phyloP scores from a whole-genome alignment of 2,888 invertebrate genomes.

The Apotomis betuletana region DNA sequence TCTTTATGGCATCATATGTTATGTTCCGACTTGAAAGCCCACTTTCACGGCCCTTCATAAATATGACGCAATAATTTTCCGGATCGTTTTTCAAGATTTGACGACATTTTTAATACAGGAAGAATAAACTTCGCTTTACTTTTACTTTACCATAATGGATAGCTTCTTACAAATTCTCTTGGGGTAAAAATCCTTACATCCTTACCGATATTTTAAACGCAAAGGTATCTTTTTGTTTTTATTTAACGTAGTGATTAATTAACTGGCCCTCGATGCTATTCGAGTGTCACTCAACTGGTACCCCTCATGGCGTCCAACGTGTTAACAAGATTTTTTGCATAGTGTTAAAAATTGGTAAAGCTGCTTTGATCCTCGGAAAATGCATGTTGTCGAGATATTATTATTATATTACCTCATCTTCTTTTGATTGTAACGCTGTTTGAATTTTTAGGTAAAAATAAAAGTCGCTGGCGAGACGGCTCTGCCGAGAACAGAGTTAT shows the following conservation, averaged over 20 bases:
- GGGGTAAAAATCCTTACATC: background rate
- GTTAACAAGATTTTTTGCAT: too few species aligned
- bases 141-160: constrained; percentile 11
- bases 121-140: constrained; percentile 19
- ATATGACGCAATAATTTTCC: constrained; percentile 62
- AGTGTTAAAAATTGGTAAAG: background rate
- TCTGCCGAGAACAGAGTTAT: constrained; percentile 85
- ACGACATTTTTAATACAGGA: constrained; percentile 33
- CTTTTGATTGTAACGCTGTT: constrained; percentile 36
- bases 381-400: background rate
- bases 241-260: background rate
- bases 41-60: constrained; percentile 59
- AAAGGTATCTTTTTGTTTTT: background rate
- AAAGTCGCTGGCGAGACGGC: constrained; percentile 82
- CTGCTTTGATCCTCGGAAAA: background rate
- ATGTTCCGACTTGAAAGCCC: constrained; percentile 67
- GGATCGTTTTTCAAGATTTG: constrained; percentile 51
- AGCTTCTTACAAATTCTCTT: background rate
- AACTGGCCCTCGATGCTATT: too few species aligned
- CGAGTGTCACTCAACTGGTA: too few species aligned
- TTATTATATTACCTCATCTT: background rate
- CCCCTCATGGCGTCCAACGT: too few species aligned
- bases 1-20: constrained; percentile 71
- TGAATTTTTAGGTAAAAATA: constrained; percentile 79
- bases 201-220: background rate